Evolutionary conservation across 2,888 invertebrate species (phyloP).

Genomic region (Hypomecis atomaria): DNA sequence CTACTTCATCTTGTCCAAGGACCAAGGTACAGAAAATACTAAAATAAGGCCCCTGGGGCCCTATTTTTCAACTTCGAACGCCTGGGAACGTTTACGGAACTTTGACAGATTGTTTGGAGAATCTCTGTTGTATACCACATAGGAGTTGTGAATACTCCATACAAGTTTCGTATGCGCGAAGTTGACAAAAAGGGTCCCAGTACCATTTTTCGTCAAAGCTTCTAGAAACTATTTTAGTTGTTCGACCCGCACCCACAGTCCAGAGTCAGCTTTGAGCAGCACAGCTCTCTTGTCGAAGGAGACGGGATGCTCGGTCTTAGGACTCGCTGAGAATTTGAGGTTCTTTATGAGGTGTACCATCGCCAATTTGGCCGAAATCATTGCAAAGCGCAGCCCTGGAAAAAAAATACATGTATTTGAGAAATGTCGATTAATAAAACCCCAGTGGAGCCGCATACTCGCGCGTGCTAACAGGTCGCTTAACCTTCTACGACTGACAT

Average conservation of each 20-base stretch:
- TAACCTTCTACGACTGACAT: too few species aligned
- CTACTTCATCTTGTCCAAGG: too few species aligned
- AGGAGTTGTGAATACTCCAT: too few species aligned
- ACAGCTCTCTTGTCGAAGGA: constrained; percentile 64
- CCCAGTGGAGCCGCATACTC: too few species aligned
- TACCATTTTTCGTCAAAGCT: too few species aligned
- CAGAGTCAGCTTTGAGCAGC: constrained; percentile 68
- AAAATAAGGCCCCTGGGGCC: not conserved
- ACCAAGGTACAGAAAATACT: constrained; percentile 14
- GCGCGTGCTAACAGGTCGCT: too few species aligned
- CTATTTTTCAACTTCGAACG: too few species aligned
- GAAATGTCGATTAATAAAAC: not conserved
- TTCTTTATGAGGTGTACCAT: constrained; percentile 75
- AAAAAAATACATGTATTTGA: constrained; percentile 29
- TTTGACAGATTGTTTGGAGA: too few species aligned
- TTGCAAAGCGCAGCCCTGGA: constrained; percentile 81
- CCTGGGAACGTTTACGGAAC: too few species aligned
- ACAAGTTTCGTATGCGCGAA: too few species aligned
- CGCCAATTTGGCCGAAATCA: constrained; percentile 78
- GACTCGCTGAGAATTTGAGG: constrained; percentile 67
- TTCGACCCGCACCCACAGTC: constrained; percentile 71
- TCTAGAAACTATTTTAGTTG: constrained; percentile 33
- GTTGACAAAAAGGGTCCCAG: too few species aligned
- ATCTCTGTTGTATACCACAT: too few species aligned
- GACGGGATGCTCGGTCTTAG: constrained; percentile 72